Base-by-base conservation (phyloP, 2,797 vertebrate species). In the Urocyon cinereoargenteus region DNA sequence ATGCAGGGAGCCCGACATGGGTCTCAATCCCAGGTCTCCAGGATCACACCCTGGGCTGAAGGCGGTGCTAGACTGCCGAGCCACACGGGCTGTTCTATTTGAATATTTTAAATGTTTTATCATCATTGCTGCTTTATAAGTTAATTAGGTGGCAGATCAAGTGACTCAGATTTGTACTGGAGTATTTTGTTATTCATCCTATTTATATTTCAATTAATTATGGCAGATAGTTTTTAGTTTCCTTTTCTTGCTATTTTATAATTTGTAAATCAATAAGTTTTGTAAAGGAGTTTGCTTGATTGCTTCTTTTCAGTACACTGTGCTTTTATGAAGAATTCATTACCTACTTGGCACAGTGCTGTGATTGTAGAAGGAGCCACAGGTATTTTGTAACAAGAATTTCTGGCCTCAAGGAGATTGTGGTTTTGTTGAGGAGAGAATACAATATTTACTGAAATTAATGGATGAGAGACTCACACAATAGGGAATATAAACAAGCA, bases 181-280 rank as follows among this genome's bases (percentile, higher is more conserved):
- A 93, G 84, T 95, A 94, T 93, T 96, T 96, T 91, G 62, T 64
- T 97, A 95, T 61, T 95, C 34, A 73, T 15, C 31, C 26, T 81
- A n/a, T 86, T 97, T 97, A 85, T 66, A 89, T 91, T 95, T 91
- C 70, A 83, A 61, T 96, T 96, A 84, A 96, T 96, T 94, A 70
- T 94, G 68, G 34, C 49, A 81, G 68, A 78, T 75, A 81, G 49
- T 55, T 88, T 97, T 95, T 86, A 90, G 91, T 92, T 97, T 95
- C 86, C 55, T 91, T 93, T 87, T 81, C 72, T 55, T 93, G 70
- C 51, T 96, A 34, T 70, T 95, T 55, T 95, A 68, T 96, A 97
- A 96, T 96, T 94, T 96, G 90, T 91, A 96, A 95, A 97, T 89
- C 93, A 34, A 16, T 95, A 83, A 49, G 79, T 78, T 90, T 94